These are phyloP conservation scores for Epinotia ramella DNA, from an alignment of 2,888 invertebrate species.

Conservation along the genomic window DNA sequence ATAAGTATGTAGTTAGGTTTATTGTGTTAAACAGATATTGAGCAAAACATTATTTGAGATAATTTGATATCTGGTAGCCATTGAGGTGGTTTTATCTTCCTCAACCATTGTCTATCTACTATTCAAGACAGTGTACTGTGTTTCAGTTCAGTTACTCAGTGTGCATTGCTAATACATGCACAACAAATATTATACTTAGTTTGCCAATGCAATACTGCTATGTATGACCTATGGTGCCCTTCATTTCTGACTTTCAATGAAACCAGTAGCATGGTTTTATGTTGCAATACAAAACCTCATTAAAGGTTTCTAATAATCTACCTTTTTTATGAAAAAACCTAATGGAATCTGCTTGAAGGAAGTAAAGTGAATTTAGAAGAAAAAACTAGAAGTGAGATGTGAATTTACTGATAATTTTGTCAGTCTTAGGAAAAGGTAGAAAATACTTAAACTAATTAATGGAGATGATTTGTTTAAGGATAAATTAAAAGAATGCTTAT, in stretches of 20 bases:
- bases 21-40: neutral
- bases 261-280: neutral
- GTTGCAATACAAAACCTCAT: neutral
- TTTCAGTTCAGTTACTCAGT: neutral
- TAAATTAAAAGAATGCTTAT: neutral
- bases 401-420: neutral
- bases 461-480: neutral
- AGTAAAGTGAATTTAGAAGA: neutral
- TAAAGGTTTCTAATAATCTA: neutral
- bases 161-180: conserved; percentile 12
- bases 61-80: neutral
- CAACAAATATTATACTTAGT: conserved; percentile 15
- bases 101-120: neutral
- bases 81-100: neutral
- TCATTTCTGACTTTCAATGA: conserved; percentile 23
- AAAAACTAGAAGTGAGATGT: neutral
- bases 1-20: neutral
- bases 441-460: no score
- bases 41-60: neutral
- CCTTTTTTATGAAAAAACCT: neutral
- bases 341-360: neutral
- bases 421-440: neutral
- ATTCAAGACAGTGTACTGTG: conserved; percentile 6
- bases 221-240: conserved; percentile 45
- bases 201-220: conserved; percentile 21